Base-by-base conservation (phyloP, 2,888 invertebrate genomes). In the Crioceris asparagi region DNA sequence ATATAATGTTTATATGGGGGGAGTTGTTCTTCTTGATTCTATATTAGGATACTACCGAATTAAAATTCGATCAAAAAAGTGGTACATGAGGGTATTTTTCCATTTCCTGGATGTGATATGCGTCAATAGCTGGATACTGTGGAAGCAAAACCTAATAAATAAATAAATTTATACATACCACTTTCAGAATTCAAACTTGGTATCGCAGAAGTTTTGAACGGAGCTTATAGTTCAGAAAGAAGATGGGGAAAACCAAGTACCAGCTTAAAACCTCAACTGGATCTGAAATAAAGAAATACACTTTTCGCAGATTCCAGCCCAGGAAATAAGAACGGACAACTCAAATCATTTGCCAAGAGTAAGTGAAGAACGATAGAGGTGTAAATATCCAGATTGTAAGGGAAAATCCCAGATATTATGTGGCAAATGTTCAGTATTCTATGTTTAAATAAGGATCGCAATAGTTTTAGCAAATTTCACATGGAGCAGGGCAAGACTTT, bases 51-150 rank as follows among this genome's bases (percentile, higher is more conserved):
- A 38, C 26, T 38, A 32, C 16, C 26, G 38, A 27, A 38, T 38
- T 12, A 17, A 23, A 29, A 38, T 38, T 18, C 15, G 38, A 17
- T 32, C 38, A 6, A 26, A 15, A 27, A 38, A 32, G 14, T 38
- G 34, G 38, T 38, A 38, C 23, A 16, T 33, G 27, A 27, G 15
- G 29, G 33, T 38, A 31, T 35, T 39, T 23, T 39, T 35, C 31
- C 35, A 39, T 26, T 18, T 39, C 17, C 18, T 35, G 10, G 34
- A 38, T 23, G 10, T 34, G 30, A 29, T 18, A 2, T 34, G 34
- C 14, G 38, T 34, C n/a, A 30, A 38, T 30, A 34, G 25, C 18
- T 38, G 38, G 38, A 33, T 38, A 19, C 17, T 39, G 16, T 39
- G 35, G 23, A 35, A 32, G 17, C 25, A 36, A 26, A 30, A 18